Percentiles rank a stretch among this genome's conserved stretches.
Evolutionary conservation across 2,113 vertebrate genomes (phyloP).

Genomic region (Python bivittatus): DNA sequence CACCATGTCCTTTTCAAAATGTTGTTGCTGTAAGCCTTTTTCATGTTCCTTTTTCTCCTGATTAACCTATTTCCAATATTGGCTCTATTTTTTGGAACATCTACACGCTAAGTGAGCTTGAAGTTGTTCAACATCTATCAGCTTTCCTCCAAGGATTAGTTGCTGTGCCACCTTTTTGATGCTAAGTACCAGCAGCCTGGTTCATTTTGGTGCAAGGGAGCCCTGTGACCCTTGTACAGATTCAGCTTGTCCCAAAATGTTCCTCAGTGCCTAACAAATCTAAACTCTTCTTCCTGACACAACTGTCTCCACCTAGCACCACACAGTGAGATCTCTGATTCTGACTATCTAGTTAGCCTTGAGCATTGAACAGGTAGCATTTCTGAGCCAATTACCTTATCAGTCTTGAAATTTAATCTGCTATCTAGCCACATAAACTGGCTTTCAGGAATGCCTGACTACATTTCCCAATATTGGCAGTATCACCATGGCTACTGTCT

Average conservation of each 20-base stretch:
- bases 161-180: not conserved
- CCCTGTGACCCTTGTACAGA: not conserved
- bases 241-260: not conserved
- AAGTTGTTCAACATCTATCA: not conserved
- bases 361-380: not conserved
- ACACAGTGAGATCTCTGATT: not conserved
- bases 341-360: not conserved
- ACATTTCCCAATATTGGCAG: not conserved
- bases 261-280: not conserved
- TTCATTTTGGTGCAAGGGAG: not conserved
- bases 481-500: not conserved
- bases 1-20: not conserved
- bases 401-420: not conserved
- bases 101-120: not conserved
- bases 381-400: not conserved
- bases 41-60: not conserved
- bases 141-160: not conserved
- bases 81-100: not conserved
- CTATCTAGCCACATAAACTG: not conserved
- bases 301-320: not conserved
- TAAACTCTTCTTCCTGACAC: not conserved
- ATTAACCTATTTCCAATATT: not conserved
- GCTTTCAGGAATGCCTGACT: not conserved
- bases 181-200: not conserved
- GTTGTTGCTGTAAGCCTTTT: not conserved